phyloP scores from a whole-genome alignment of 2,113 vertebrate species.

The Scortum barcoo region DNA sequence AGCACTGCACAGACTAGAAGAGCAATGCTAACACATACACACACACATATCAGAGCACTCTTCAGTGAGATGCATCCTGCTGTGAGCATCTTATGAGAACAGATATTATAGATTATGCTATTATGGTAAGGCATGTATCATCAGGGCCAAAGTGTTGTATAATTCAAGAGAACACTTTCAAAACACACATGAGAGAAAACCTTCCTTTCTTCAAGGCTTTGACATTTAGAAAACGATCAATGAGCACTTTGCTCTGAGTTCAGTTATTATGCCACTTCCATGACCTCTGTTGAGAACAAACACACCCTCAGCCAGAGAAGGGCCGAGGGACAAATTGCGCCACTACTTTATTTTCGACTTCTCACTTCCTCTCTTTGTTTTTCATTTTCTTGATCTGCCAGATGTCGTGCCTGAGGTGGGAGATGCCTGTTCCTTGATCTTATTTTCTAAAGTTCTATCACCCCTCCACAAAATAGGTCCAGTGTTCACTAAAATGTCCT shows the following conservation, averaged over 20 bases:
- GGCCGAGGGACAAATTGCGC: neutral
- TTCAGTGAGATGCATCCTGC: constrained; percentile 2
- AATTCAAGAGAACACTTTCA: constrained; percentile 9
- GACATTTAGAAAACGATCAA: constrained; percentile 52
- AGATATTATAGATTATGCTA: constrained; percentile 26
- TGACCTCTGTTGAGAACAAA: constrained; percentile 55
- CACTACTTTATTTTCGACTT: neutral
- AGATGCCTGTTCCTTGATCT: constrained; percentile 33
- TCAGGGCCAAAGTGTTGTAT: neutral
- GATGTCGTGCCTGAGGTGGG: constrained; percentile 50
- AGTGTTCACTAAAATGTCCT: constrained; percentile 32
- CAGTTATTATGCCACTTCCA: constrained; percentile 33
- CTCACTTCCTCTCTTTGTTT: constrained; percentile 13
- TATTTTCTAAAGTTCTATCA: neutral
- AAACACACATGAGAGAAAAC: neutral
- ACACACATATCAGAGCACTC: neutral
- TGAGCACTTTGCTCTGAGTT: constrained; percentile 44
- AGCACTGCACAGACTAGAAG: constrained; percentile 8
- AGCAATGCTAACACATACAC: neutral
- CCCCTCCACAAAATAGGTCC: neutral
- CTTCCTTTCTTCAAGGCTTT: constrained; percentile 16
- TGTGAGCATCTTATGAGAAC: constrained; percentile 7
- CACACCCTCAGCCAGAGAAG: constrained; percentile 14
- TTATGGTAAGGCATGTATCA: constrained; percentile 1
- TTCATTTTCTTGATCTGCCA: constrained; percentile 45